Conservation (phyloP, 1,140 invertebrate species). For the Drosophila quadrilineata region DNA sequence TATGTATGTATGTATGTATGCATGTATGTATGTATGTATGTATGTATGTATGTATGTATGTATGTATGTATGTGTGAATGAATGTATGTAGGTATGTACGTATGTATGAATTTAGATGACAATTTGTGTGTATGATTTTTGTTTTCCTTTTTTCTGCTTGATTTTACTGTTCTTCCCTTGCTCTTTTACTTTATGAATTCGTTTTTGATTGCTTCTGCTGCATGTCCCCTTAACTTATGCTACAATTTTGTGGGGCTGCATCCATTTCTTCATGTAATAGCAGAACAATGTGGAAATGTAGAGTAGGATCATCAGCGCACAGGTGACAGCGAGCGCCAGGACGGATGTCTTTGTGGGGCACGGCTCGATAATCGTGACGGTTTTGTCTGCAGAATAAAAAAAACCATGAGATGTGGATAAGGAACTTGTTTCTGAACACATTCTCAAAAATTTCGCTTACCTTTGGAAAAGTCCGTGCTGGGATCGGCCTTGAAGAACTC, state of each 20-base stretch:
- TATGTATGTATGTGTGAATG: slow-evolving; percentile 24
- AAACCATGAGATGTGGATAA: too few species aligned
- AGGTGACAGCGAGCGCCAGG: slow-evolving; percentile 92
- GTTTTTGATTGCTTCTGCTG: slow-evolving; percentile 5
- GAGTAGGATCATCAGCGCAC: slow-evolving; percentile 92
- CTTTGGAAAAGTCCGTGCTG: slow-evolving; percentile 89
- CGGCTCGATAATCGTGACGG: slow-evolving; percentile 91
- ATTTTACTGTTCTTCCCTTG: slow-evolving; percentile 4
- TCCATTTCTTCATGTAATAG: slow-evolving; percentile 95
- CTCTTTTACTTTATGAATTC: slow-evolving; percentile 8
- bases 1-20: neutral
- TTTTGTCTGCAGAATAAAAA: slow-evolving; percentile 92
- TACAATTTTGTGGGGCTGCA: slow-evolving; percentile 90
- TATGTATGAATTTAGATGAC: slow-evolving; percentile 42
- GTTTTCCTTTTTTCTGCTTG: slow-evolving; percentile 51
- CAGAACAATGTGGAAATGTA: slow-evolving; percentile 94
- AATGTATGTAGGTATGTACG: slow-evolving; percentile 15
- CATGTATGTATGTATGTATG: neutral
- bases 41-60: slow-evolving; percentile 4
- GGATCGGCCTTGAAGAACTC: slow-evolving; percentile 90
- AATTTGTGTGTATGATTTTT: slow-evolving; percentile 70
- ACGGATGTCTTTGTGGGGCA: slow-evolving; percentile 95
- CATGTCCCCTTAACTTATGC: slow-evolving; percentile 83
- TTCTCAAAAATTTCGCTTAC: too few species aligned
- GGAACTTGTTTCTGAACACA: too few species aligned